Evolutionary conservation across 2,113 vertebrate species (phyloP), one percentile per base, ranked within the genome.

Genomic region (Strix uralensis): DNA sequence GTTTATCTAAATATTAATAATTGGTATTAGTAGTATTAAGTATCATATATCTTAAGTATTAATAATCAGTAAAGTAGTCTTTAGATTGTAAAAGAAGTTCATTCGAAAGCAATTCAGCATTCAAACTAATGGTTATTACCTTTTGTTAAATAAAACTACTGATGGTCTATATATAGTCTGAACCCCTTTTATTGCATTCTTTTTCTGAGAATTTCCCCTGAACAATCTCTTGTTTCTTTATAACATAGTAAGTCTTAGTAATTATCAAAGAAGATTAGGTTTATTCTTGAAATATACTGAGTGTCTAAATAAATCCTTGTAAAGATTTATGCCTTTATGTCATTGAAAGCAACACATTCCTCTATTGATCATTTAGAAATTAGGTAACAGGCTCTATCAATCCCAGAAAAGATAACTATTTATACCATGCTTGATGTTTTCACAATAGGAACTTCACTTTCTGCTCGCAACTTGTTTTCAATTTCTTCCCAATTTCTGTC

Each of bases 401-500:
- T 42, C 20, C 18, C 23, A 80, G 61, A 71, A 81, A 90, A 92
- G 46, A 20, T 17, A 88, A 27, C 18, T 52, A 80, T 94, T 42
- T 97, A n/a, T 98, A 99, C 99, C 99, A 99, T 99, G 97, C 99
- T 99, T 67, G 99, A 99, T 10, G 99, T 99, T 98, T 99, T 99
- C 94, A 99, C 98, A 84, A 99, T 98, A 59, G 99, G 99, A 42
- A 99, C 96, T 88, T 99, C 99, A 96, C 98, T 99, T 92, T 99
- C 99, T 21, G 98, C 97, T 96, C 98, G 97, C 88, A 99, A 96
- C 97, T 99, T 99, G 96, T 87, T 99, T 96, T 99, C 99, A 95
- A 99, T 99, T 96, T 99, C 99, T 55, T 99, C 99, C 99, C 99
- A 99, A 74, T 99, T 99, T 80, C 99, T 98, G 96, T 99, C 99